These are phyloP conservation scores for Nycticorax nycticorax DNA, from an alignment of 2,113 vertebrate species.

Conservation along the genomic window DNA sequence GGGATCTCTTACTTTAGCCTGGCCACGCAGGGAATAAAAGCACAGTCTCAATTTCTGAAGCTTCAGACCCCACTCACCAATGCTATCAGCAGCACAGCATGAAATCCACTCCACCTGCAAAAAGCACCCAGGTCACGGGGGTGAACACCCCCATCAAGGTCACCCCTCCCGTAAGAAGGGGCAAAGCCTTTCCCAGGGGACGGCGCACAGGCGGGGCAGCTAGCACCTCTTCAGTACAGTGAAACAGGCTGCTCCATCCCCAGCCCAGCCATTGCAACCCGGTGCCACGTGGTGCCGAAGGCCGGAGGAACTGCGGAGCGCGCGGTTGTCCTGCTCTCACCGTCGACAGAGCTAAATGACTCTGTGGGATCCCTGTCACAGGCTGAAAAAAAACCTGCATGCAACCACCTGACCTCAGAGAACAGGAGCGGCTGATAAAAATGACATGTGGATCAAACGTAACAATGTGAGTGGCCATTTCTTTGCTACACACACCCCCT, in stretches of 20 bases:
- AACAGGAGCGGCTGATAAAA: background rate
- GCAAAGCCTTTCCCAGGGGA: background rate
- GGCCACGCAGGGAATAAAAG: background rate
- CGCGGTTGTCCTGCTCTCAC: background rate
- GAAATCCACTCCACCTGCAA: background rate
- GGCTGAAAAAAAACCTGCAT: background rate
- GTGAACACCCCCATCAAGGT: background rate
- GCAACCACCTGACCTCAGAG: background rate
- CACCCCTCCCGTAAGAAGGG: background rate
- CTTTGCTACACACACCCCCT: background rate
- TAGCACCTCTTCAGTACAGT: background rate
- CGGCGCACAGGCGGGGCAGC: fast-evolving
- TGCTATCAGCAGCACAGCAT: background rate
- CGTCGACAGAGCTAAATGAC: background rate
- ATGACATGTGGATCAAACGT: background rate
- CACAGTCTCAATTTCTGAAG: background rate
- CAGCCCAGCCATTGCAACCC: fast-evolving
- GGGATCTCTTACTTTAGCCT: background rate
- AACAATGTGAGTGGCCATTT: background rate
- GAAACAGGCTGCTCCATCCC: fast-evolving
- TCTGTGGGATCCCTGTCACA: fast-evolving
- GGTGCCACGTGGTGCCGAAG: fast-evolving
- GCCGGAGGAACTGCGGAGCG: background rate
- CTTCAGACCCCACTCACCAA: fast-evolving
- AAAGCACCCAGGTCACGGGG: fast-evolving